Evolutionary conservation across 2,113 vertebrate species (phyloP).

Genomic region (Ginglymostoma cirratum): DNA sequence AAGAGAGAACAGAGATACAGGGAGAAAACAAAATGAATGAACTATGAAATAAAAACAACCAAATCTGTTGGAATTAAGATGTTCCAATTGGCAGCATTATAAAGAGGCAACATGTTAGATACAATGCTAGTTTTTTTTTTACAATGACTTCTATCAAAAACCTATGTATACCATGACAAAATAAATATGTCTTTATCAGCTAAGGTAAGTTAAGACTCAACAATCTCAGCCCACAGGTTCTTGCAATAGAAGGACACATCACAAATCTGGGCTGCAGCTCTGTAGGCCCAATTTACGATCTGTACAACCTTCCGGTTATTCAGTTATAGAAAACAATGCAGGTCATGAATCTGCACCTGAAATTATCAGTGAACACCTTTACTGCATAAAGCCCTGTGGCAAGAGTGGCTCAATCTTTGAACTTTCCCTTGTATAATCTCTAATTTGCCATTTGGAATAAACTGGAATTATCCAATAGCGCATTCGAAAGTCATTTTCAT

Average conservation of each 20-base stretch:
- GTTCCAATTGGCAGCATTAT: neutral
- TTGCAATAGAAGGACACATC: neutral
- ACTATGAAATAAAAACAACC: neutral
- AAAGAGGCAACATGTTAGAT: neutral
- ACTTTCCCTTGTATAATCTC: neutral
- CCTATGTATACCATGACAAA: neutral
- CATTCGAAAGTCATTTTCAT: neutral
- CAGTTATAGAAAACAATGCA: neutral
- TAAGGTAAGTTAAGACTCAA: too few species aligned
- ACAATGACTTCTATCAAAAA: neutral
- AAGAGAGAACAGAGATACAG: slow-evolving; percentile 52
- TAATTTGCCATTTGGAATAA: neutral
- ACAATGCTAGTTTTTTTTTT: neutral
- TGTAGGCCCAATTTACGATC: neutral
- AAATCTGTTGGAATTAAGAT: neutral
- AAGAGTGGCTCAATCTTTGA: neutral
- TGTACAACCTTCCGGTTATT: neutral
- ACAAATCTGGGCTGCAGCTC: neutral
- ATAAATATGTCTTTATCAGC: neutral
- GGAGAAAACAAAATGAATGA: slow-evolving; percentile 39
- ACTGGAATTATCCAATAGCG: neutral
- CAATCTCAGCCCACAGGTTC: too few species aligned
- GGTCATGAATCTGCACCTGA: neutral
- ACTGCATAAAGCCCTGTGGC: neutral
- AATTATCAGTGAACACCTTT: neutral